Evolutionary conservation across 2,888 invertebrate genomes (phyloP).

Genomic region (Platycheirus rosarum): DNA sequence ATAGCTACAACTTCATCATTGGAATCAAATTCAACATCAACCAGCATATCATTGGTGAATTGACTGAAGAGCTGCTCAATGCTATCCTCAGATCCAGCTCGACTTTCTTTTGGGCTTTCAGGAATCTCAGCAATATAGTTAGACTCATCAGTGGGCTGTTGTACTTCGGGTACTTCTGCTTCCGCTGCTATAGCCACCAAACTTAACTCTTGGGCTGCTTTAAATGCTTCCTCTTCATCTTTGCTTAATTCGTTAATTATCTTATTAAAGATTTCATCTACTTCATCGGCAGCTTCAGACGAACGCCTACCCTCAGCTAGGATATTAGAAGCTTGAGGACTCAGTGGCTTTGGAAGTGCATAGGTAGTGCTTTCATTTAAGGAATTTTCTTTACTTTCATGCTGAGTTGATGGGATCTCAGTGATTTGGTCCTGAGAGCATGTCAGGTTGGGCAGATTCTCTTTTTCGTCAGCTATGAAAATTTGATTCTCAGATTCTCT

Average conservation of each 20-base stretch:
- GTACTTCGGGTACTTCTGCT: slow-evolving; percentile 6
- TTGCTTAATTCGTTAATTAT: slow-evolving; percentile 76
- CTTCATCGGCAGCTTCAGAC: slow-evolving; percentile 75
- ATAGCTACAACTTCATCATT: slow-evolving; percentile 80
- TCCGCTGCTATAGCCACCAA: slow-evolving; percentile 26
- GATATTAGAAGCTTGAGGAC: neutral
- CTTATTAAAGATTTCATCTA: slow-evolving; percentile 78
- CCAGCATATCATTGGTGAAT: slow-evolving; percentile 81
- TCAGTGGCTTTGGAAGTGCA: neutral
- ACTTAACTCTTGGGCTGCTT: slow-evolving; percentile 15
- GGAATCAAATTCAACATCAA: slow-evolving; percentile 81
- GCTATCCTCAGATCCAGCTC: slow-evolving; percentile 80
- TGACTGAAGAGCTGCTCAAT: slow-evolving; percentile 81
- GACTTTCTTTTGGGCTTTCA: slow-evolving; percentile 77
- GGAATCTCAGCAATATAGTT: slow-evolving; percentile 36
- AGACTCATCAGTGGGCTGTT: slow-evolving; percentile 29
- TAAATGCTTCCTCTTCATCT: slow-evolving; percentile 27
- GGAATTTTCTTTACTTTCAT: slow-evolving; percentile 3
- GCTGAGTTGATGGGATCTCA: neutral
- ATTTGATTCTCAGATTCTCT: neutral
- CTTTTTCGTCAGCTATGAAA: neutral
- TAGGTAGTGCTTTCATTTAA: neutral
- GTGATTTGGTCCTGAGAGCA: slow-evolving; percentile 1
- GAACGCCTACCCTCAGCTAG: slow-evolving; percentile 25
- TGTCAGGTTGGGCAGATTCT: neutral